phyloP scores from a whole-genome alignment of 2,113 vertebrate genomes.

The Pristiophorus japonicus region DNA sequence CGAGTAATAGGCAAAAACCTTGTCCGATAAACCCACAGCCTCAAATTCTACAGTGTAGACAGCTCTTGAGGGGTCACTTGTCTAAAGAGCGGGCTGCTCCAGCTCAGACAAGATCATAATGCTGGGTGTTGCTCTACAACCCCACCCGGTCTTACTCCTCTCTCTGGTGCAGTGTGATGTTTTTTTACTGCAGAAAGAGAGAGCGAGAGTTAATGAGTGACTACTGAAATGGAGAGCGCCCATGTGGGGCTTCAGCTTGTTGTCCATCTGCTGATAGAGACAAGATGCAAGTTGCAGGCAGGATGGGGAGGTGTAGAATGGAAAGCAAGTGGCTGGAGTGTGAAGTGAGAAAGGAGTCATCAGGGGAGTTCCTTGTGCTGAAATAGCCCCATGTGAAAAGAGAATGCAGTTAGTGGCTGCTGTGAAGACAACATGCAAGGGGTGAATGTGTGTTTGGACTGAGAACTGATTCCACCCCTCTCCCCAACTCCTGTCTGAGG shows the following conservation, averaged over 20 bases:
- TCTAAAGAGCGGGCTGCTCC: background rate
- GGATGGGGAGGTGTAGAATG: background rate
- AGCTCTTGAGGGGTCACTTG: background rate
- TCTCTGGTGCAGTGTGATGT: background rate
- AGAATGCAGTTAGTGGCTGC: background rate
- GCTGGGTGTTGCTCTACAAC: too few species aligned
- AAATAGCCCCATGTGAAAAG: background rate
- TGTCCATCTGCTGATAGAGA: background rate
- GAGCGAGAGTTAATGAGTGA: background rate
- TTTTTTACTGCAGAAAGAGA: background rate
- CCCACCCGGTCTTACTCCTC: background rate
- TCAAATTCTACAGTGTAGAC: background rate
- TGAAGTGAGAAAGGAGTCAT: background rate
- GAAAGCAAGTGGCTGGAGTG: background rate
- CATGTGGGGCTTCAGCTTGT: too few species aligned
- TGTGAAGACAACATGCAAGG: background rate
- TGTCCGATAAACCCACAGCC: background rate
- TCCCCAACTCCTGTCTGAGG: too few species aligned
- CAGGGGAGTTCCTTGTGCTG: background rate
- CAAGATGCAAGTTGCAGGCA: background rate
- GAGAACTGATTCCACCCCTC: too few species aligned
- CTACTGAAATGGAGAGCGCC: background rate
- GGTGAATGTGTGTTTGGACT: background rate
- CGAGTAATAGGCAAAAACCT: background rate
- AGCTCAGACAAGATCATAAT: background rate